A percentile compares a stretch with the other conserved stretches of the same genome.
Conservation (phyloP, 1,140 invertebrate species). For the Aphelenchoides avenae region DNA sequence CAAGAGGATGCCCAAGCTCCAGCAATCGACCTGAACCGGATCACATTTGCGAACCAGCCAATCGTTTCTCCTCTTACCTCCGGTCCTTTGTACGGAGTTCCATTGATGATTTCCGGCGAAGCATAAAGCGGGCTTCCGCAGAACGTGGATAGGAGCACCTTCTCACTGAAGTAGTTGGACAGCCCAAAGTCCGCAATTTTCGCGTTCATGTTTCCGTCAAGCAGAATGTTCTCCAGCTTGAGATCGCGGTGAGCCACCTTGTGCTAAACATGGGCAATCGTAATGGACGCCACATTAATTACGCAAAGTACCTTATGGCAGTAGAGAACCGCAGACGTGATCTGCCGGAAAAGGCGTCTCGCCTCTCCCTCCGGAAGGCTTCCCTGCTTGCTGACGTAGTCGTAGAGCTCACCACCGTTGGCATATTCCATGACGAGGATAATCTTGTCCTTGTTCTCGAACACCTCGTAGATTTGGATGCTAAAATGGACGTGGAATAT, state of each 20-base stretch:
- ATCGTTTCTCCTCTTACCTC: conserved; percentile 67
- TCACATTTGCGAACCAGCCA: conserved; percentile 17
- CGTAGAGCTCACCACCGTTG: conserved; percentile 93
- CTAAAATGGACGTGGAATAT: too few species aligned
- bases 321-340: conserved; percentile 93
- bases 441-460: conserved; percentile 71
- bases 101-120: conserved; percentile 96
- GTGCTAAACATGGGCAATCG: conserved; percentile 63
- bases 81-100: conserved; percentile 92
- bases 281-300: not conserved
- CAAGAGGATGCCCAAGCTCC: conserved; percentile 91
- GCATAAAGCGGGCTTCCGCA: conserved; percentile 96
- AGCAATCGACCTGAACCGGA: conserved; percentile 68
- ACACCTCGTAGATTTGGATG: conserved; percentile 52
- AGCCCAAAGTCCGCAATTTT: conserved; percentile 99
- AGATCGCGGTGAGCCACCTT: conserved; percentile 79
- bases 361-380: conserved; percentile 85
- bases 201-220: conserved; percentile 89
- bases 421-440: conserved; percentile 99
- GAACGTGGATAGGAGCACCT: conserved; percentile 76
- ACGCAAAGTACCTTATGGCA: conserved; percentile 77
- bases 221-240: conserved; percentile 94
- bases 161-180: conserved; percentile 92
- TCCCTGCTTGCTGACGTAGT: conserved; percentile 84
- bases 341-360: conserved; percentile 89